Base-by-base conservation (phyloP, 2,888 invertebrate species). In the Bhutanitis thaidina region DNA sequence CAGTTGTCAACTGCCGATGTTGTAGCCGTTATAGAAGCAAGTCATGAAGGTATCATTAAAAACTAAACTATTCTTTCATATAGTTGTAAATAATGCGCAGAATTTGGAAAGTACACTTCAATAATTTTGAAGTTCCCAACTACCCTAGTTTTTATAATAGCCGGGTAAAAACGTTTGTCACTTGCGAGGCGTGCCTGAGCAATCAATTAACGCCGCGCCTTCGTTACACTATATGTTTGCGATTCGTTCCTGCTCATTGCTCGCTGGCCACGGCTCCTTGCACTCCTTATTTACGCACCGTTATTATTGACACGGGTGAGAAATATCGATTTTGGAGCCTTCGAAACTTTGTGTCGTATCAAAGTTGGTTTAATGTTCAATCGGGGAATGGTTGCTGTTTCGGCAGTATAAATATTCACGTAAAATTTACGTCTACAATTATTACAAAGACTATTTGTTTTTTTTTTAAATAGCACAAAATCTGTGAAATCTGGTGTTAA, bases 141-240 rank as follows among this genome's bases (percentile, higher is more conserved):
- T 29, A 20, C 20, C 1, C 29, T 16, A 14, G 20, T 45, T 49
- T 51, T 51, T 45, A 45, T n/a, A 45, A 50, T 45, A 41, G 45
- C 36, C 27, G 29, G 15, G 40, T 36, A 12, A 27, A 30, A 45
- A 51, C 40, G 45, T 61, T 61, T 60, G 60, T 60, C 56, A 61
- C 55, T 13, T 29, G 45, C 43, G 43, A 70, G 76, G 80, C 67
- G 77, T 70, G 80, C 80, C 73, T 62, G 53, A 53, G 74, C 81
- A 86, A 86, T 87, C 86, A 87, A 87, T 87, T 87, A 86, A 65
- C 64, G 72, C 67, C 69, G 61, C 77, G 69, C 64, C 65, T 69
- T 63, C 68, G 82, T 80, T 75, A 83, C 77, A 74, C 74, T 78
- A 83, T 85, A 84, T 81, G 85, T 85, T 86, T 86, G 75, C 77